Evolutionary conservation across 2,113 vertebrate genomes (phyloP), one percentile per base, ranked within the genome.

Genomic region (Campylomormyrus numenius): DNA sequence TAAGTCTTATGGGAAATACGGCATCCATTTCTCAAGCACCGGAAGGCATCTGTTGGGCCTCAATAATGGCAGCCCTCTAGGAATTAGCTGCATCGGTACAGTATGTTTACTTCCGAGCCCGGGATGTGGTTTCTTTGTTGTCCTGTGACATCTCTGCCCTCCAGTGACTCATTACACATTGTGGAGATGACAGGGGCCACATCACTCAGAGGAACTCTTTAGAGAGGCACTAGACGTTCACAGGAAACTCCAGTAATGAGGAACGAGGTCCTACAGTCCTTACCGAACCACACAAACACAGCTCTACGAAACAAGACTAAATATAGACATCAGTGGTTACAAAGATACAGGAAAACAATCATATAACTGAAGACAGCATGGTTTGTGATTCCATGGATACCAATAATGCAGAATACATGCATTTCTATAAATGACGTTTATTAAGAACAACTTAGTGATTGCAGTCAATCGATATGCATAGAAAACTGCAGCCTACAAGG

Each of bases 1-100:
- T 56, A 24, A 42, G 21, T 21, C 56, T 88, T 58, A 45, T 66
- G 56, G 45, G 49, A 86, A 87, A 86, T 87, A 70, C 85, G 39
- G 85, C 70, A 50, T 46, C 58, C 84, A 74, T 90, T 90, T 50
- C 86, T 90, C 89, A 90, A 48, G 35, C 89, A 24, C 58, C 80
- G 11, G 50, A 84, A 35, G 56, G 46, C 49, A 77, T 86, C 35
- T 42, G 42, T 52, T 66, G 66, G 31, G 83, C 49, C 87, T 80
- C 62, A n/a, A 35, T 42, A 42, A 77, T 46, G 86, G 42, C 46
- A 27, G 31, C 62, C 31, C 62, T 45, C 85, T 21, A 21, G 86
- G 35, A 74, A 56, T 31, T 13, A 53, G 50, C 62, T 15, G 85
- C 27, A 21, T 46, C n/a, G 6, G 58, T 35, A 31, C 31, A 31